A percentile compares a stretch with the other conserved stretches of the same genome.
These are phyloP conservation scores for Hoplostethus atlanticus DNA, from an alignment of 2,797 vertebrate species.

Conservation along the genomic window DNA sequence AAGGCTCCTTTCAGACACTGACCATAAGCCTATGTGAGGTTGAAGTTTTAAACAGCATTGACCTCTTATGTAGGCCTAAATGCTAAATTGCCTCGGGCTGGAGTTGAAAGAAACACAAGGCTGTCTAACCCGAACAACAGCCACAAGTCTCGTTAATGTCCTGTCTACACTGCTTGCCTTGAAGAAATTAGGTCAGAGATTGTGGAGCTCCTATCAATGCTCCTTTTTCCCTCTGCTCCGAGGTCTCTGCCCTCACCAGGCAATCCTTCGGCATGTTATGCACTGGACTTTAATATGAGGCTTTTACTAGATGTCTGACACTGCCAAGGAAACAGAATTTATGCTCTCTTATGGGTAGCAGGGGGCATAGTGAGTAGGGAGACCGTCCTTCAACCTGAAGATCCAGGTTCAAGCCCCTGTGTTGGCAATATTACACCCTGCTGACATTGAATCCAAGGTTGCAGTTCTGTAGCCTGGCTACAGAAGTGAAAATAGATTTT, in stretches of 20 bases:
- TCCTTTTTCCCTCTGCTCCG: slow-evolving; percentile 35
- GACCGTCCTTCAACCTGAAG: slow-evolving; percentile 35
- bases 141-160: slow-evolving; percentile 46
- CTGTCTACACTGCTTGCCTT: slow-evolving; percentile 43
- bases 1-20: slow-evolving; percentile 18
- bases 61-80: slow-evolving; percentile 45
- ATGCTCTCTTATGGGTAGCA: neutral
- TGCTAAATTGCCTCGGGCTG: slow-evolving; percentile 43
- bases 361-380: slow-evolving; percentile 2
- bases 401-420: slow-evolving; percentile 12
- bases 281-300: slow-evolving; percentile 7
- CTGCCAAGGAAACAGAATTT: neutral
- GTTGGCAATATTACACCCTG: slow-evolving; percentile 25
- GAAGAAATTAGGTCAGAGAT: slow-evolving; percentile 64
- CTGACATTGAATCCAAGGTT: slow-evolving; percentile 59
- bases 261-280: slow-evolving; percentile 7
- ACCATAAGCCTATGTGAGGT: slow-evolving; percentile 2
- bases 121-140: slow-evolving; percentile 43
- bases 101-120: slow-evolving; percentile 30
- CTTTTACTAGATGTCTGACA: neutral
- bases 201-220: slow-evolving; percentile 47
- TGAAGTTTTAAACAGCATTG: slow-evolving; percentile 24
- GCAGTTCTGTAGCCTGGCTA: slow-evolving; percentile 44
- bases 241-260: slow-evolving; percentile 24
- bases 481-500: slow-evolving; percentile 62